These are phyloP conservation scores for Propithecus perrieri DNA, from an alignment of 2,797 vertebrate species.

Conservation along the genomic window DNA sequence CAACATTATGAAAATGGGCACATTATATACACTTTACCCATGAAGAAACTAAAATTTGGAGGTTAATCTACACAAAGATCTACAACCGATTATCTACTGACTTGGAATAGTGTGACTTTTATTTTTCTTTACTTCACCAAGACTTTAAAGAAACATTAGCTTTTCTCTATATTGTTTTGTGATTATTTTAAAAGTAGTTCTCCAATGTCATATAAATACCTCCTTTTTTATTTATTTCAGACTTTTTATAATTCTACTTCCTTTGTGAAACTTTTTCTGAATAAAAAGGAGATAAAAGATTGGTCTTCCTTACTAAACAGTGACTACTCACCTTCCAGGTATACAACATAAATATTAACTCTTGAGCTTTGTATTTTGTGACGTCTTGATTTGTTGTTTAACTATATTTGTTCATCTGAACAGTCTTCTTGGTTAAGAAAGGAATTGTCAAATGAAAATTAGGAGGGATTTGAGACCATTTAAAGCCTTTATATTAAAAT, in stretches of 20 bases:
- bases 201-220: neutral
- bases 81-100: neutral
- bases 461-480: neutral
- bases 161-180: neutral
- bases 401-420: neutral
- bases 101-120: neutral
- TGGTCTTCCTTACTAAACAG: neutral
- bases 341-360: neutral
- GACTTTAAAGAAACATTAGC: neutral
- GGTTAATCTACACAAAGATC: neutral
- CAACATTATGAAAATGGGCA: neutral
- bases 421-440: neutral
- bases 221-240: neutral
- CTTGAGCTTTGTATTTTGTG: neutral
- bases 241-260: neutral
- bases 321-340: neutral
- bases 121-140: neutral
- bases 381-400: conserved; percentile 2
- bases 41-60: neutral
- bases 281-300: neutral
- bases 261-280: neutral
- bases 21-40: neutral
- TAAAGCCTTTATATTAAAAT: neutral
- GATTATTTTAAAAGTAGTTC: neutral
- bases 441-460: neutral